Conservation (phyloP, 2,797 vertebrate genomes). For the Moxostoma hubbsi region DNA sequence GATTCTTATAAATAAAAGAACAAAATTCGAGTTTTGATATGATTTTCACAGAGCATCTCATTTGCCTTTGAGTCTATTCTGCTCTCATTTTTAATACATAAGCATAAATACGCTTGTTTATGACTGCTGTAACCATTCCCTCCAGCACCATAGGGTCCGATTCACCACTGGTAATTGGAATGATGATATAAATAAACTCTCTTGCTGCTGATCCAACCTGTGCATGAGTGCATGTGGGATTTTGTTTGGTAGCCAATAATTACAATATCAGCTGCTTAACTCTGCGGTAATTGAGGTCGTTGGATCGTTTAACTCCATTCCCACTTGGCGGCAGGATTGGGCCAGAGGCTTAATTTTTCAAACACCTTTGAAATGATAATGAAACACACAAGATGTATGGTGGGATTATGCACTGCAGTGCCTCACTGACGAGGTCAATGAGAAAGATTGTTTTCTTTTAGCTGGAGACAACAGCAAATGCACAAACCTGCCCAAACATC, state of each 20-base stretch:
- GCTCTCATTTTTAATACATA: constrained; percentile 58
- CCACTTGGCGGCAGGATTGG: constrained; percentile 29
- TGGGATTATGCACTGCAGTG: constrained; percentile 31
- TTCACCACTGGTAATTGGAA: constrained; percentile 52
- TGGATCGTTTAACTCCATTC: constrained; percentile 52
- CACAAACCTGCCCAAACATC: constrained; percentile 50
- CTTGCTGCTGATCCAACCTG: constrained; percentile 36
- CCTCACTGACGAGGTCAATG: constrained; percentile 42
- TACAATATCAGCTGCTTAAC: constrained; percentile 55
- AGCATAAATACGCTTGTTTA: constrained; percentile 50
- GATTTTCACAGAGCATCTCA: constrained; percentile 66
- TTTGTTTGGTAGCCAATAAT: constrained; percentile 48
- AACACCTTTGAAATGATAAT: constrained; percentile 54
- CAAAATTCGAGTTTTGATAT: constrained; percentile 64
- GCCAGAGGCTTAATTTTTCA: constrained; percentile 27
- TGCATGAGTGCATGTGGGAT: constrained; percentile 45
- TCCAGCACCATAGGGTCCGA: constrained; percentile 43
- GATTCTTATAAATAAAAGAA: constrained; percentile 77
- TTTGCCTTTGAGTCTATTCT: constrained; percentile 38
- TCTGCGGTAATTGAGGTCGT: constrained; percentile 54
- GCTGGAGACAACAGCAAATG: constrained; percentile 49
- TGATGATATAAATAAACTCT: constrained; percentile 57
- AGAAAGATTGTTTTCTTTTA: constrained; percentile 45
- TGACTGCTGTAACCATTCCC: constrained; percentile 29
- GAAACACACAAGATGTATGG: constrained; percentile 43